Percentiles rank a stretch among this genome's conserved stretches.
phyloP scores from a whole-genome alignment of 2,888 invertebrate species.

The Vesta saturnalis region DNA sequence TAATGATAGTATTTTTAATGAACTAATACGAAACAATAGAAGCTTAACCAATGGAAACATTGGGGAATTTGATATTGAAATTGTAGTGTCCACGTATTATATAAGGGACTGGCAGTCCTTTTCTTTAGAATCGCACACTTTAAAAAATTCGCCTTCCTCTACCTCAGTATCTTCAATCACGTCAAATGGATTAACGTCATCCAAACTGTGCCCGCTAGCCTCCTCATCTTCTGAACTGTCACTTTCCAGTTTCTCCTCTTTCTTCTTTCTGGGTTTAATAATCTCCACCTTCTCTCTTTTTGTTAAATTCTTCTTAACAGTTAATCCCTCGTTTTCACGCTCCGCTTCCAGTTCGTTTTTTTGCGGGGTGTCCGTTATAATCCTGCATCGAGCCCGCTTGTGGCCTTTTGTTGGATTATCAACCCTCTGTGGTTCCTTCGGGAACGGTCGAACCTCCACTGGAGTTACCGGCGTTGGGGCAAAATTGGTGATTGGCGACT shows the following conservation, averaged over 20 bases:
- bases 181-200: constrained; percentile 15
- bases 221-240: constrained; percentile 23
- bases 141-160: not conserved
- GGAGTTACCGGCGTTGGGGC: too few relatives aligned
- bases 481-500: too few relatives aligned
- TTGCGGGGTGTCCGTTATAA: constrained; percentile 8
- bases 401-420: not conserved
- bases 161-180: not conserved
- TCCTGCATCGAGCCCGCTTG: not conserved
- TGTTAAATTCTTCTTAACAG: too few relatives aligned
- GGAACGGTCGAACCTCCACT: constrained; percentile 18
- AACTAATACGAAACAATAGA: too few relatives aligned
- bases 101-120: not conserved
- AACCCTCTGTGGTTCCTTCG: not conserved
- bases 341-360: constrained; percentile 9
- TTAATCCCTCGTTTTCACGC: not conserved
- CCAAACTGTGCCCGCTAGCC: constrained; percentile 16
- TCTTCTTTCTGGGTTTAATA: not conserved
- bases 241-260: not conserved
- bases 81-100: not conserved
- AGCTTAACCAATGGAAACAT: too few relatives aligned
- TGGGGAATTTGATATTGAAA: not conserved
- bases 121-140: too few relatives aligned
- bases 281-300: too few relatives aligned
- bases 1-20: not conserved